phyloP scores from a whole-genome alignment of 2,797 vertebrate genomes.

The Malurus leucopterus region DNA sequence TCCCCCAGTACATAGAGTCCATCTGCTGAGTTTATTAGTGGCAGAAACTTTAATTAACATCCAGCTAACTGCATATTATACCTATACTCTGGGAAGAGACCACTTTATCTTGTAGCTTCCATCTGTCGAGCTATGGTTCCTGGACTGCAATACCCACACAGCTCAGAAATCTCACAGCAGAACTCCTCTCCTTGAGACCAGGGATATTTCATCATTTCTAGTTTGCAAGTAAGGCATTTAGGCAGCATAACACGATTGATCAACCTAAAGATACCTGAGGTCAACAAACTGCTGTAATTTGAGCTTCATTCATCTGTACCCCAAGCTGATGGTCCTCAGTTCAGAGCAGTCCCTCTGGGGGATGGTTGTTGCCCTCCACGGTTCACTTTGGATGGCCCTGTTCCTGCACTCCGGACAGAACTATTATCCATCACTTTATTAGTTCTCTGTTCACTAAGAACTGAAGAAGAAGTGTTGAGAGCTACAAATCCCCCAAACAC shows the following conservation, averaged over 20 bases:
- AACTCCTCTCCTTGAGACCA: not conserved
- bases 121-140: not conserved
- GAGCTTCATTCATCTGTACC: not conserved
- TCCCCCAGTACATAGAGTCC: not conserved
- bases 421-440: not conserved
- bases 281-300: not conserved
- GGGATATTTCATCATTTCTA: not conserved
- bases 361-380: accelerated
- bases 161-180: not conserved
- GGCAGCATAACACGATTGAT: not conserved
- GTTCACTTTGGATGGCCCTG: not conserved
- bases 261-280: not conserved
- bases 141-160: not conserved
- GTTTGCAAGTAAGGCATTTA: not conserved
- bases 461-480: not conserved
- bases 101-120: not conserved
- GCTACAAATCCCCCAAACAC: not conserved
- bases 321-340: not conserved
- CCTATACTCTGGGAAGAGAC: not conserved
- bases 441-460: not conserved
- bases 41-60: not conserved
- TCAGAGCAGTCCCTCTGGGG: not conserved
- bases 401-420: not conserved
- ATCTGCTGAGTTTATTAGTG: not conserved
- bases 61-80: not conserved